Base-by-base conservation (phyloP, 2,113 vertebrate genomes). In the Sialia sialis region DNA sequence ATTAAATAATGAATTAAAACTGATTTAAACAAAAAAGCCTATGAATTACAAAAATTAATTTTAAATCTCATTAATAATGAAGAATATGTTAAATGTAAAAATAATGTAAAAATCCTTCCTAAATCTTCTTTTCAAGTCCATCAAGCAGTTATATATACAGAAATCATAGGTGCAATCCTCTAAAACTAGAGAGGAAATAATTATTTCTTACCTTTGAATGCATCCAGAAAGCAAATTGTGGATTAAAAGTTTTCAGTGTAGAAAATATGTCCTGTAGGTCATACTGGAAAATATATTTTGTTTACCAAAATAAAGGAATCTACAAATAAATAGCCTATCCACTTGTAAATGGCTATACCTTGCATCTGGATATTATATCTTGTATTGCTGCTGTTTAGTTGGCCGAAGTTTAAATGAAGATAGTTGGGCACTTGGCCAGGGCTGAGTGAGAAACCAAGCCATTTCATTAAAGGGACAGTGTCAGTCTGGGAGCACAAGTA, bases 391-490 rank as follows among this genome's bases (percentile, higher is more conserved):
- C 55, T 85, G 62, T 82, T 95, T 18, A 92, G 90, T 73, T 95
- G 86, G 80, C 73, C 66, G 80, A 94, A 94, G 51, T 93, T 92
- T 94, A 97, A 96, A 80, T 34, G 39, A 96, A 95, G 96, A 84
- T 62, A 59, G 63, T 41, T 22, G 84, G 98, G 97, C 97, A 95
- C 62, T 91, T 74, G 54, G 97, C 97, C 97, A 98, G 90, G 69
- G 83, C 87, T 95, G 95, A 87, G 85, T 56, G 56, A 95, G 91
- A 95, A 60, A 76, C 34, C n/a, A 59, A 93, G 36, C 15, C 77
- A 36, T 63, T 77, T 78, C 60, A 46, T 98, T 98, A 98, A 98
- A 98, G 97, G 81, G 77, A 80, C 93, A 97, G 95, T 14, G 29
- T 75, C 87, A 74, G 48, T 26, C 44, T 68, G 66, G 70, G 44